Percentiles rank a stretch among this genome's conserved stretches.
Evolutionary conservation across 2,888 invertebrate species (phyloP).

Genomic region (Polydesmus complanatus): DNA sequence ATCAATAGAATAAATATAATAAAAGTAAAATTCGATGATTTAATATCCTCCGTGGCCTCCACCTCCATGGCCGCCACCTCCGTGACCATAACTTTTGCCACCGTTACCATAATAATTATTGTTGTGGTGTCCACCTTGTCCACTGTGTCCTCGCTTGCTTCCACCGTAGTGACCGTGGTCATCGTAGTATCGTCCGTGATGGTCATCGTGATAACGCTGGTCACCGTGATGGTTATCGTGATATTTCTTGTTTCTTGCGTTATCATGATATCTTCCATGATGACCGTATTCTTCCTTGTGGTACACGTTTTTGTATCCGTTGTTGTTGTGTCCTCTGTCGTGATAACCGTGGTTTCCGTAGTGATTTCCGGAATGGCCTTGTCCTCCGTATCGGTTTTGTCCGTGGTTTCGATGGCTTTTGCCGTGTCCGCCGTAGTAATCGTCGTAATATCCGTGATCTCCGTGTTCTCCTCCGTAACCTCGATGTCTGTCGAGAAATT

Average conservation of each 20-base stretch:
- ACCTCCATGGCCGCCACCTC: neutral
- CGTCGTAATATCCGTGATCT: slow-evolving; percentile 38
- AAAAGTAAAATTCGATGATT: too few species aligned
- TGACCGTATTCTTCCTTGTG: slow-evolving; percentile 37
- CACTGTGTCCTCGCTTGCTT: neutral
- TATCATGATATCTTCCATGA: slow-evolving; percentile 16
- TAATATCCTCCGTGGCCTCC: neutral
- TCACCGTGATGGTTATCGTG: slow-evolving; percentile 16
- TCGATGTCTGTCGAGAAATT: neutral
- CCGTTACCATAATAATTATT: neutral
- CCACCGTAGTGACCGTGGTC: slow-evolving; percentile 16
- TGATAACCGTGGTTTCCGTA: neutral
- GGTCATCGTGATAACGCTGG: slow-evolving; percentile 17
- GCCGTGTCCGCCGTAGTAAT: slow-evolving; percentile 32
- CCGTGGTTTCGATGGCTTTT: slow-evolving; percentile 15
- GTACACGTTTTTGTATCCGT: slow-evolving; percentile 44
- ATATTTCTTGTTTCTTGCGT: slow-evolving; percentile 12
- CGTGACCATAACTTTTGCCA: neutral
- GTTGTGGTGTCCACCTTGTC: neutral
- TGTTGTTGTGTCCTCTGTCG: slow-evolving; percentile 48
- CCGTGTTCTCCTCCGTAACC: slow-evolving; percentile 37
- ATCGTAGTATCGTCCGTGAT: slow-evolving; percentile 17
- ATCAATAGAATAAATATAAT: too few species aligned
- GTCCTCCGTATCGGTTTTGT: slow-evolving; percentile 9
- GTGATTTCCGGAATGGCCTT: slow-evolving; percentile 17